These are phyloP conservation scores for Strix aluco DNA, from an alignment of 2,113 vertebrate species.

Conservation along the genomic window DNA sequence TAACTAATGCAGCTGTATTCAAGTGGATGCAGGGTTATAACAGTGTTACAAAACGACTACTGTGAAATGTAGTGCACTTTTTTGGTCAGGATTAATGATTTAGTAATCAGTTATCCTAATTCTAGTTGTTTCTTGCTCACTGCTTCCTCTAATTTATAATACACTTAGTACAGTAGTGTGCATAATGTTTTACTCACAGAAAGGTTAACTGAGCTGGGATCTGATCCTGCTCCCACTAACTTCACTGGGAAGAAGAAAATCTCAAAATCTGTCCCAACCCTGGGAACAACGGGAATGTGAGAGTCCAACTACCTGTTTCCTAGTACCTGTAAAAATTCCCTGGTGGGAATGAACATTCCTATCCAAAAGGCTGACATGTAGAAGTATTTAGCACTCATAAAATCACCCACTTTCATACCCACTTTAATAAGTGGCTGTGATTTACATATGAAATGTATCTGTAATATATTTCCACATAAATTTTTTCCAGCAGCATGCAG, in stretches of 20 bases:
- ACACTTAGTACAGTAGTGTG: background rate
- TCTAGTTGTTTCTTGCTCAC: background rate
- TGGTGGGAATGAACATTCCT: constrained; percentile 17
- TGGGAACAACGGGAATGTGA: background rate
- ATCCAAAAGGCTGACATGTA: constrained; percentile 33
- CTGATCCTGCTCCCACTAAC: background rate
- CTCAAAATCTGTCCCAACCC: background rate
- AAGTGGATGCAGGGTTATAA: background rate
- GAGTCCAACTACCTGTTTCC: background rate
- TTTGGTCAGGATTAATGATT: background rate
- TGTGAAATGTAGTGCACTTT: background rate
- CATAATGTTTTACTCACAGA: background rate
- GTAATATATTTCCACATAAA: constrained; percentile 77
- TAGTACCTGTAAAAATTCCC: background rate
- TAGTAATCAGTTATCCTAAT: background rate
- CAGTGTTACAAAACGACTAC: background rate
- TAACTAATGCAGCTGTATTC: background rate
- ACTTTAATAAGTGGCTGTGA: constrained; percentile 74
- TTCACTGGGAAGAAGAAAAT: background rate
- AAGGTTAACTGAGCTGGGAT: background rate
- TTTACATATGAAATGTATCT: constrained; percentile 80
- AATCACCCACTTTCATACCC: constrained; percentile 56
- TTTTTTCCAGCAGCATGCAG: constrained; percentile 85
- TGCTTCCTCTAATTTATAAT: background rate
- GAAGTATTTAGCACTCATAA: constrained; percentile 56